Evolutionary conservation across 2,113 vertebrate genomes (phyloP).

Genomic region (Typhlomys cinereus): DNA sequence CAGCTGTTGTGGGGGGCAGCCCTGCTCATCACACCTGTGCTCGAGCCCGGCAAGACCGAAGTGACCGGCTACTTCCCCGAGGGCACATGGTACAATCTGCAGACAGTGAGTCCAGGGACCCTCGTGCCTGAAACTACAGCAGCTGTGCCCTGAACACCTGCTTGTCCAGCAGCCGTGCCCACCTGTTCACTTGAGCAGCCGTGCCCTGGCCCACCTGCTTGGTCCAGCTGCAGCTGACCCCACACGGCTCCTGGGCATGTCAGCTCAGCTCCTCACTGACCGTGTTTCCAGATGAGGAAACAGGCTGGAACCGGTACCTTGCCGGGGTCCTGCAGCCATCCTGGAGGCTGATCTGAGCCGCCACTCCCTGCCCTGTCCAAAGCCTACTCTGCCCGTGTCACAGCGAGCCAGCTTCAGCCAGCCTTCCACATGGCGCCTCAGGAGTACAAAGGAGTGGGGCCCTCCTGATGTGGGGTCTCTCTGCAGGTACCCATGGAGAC

Average conservation of each 20-base stretch:
- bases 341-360: background rate
- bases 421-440: background rate
- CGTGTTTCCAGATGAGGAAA: background rate
- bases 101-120: slow-evolving; percentile 80
- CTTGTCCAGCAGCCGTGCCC: no score
- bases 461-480: background rate
- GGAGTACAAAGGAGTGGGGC: no score
- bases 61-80: slow-evolving; percentile 92
- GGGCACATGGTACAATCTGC: slow-evolving; percentile 91
- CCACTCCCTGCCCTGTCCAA: background rate
- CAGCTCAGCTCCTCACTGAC: accelerated
- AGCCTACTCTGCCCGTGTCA: background rate
- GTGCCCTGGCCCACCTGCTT: accelerated
- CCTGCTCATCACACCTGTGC: slow-evolving; percentile 94
- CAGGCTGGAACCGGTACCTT: accelerated
- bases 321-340: background rate
- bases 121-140: background rate
- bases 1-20: slow-evolving; percentile 95
- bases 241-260: accelerated
- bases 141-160: accelerated
- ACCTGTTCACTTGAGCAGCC: no score
- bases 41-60: slow-evolving; percentile 87
- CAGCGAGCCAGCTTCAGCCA: background rate
- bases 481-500: slow-evolving; percentile 32
- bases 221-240: background rate